phyloP scores from a whole-genome alignment of 2,113 vertebrate species.

The Nycticebus coucang region DNA sequence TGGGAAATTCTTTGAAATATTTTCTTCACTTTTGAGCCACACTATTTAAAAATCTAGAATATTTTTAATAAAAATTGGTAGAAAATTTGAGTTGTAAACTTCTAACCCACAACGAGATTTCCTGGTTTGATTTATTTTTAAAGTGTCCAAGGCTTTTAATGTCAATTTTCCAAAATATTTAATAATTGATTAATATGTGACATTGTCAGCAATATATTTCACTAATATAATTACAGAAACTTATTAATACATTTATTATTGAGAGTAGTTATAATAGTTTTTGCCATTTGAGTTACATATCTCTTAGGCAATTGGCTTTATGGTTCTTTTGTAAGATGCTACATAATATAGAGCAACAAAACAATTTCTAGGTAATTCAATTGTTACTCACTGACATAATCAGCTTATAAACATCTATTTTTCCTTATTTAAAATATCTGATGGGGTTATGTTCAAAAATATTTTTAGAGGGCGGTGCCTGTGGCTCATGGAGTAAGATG shows the following conservation, averaged over 20 bases:
- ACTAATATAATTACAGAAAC: constrained; percentile 40
- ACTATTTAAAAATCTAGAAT: not conserved
- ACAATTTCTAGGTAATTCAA: not conserved
- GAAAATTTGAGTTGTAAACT: not conserved
- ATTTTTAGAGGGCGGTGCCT: not conserved
- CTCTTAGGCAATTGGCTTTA: not conserved
- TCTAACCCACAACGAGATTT: not conserved
- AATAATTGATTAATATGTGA: not conserved
- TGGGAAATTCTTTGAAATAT: not conserved
- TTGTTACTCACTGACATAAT: not conserved
- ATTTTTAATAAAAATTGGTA: not conserved
- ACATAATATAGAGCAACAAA: not conserved
- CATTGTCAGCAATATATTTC: not conserved
- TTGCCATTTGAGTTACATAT: not conserved
- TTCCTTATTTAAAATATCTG: constrained; percentile 33
- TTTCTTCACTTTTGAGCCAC: constrained; percentile 37
- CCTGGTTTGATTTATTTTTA: constrained; percentile 14
- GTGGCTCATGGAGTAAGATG: too few species aligned
- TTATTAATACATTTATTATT: not conserved
- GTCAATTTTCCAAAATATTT: constrained; percentile 8
- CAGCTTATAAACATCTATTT: not conserved
- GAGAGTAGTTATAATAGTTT: constrained; percentile 9
- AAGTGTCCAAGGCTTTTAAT: not conserved
- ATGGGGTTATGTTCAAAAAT: constrained; percentile 19
- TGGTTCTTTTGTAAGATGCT: constrained; percentile 33